Percentiles rank a stretch among this genome's conserved stretches.
Conservation (phyloP, 2,797 vertebrate genomes). For the Chiloscyllium punctatum region DNA sequence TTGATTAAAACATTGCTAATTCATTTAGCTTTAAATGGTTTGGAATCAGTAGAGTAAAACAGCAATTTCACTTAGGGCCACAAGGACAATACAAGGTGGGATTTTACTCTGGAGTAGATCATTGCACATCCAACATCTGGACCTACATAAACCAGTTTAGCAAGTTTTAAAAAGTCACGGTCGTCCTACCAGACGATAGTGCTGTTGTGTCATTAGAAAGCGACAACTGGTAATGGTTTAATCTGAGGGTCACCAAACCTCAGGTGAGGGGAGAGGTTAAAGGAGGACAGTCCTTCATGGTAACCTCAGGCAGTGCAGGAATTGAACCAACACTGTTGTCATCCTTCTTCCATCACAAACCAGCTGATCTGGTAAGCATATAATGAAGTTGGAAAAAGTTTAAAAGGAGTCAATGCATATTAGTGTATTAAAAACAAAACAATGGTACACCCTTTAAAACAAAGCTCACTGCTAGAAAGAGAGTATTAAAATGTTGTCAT, state of each 20-base stretch:
- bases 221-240: too few species aligned
- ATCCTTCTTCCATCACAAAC: too few species aligned
- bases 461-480: not conserved
- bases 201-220: too few species aligned
- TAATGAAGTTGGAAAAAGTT: not conserved
- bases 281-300: too few species aligned
- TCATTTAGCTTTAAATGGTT: not conserved
- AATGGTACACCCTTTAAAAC: not conserved
- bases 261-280: too few species aligned
- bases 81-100: not conserved
- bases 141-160: not conserved
- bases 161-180: too few species aligned
- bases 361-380: not conserved
- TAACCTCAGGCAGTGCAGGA: too few species aligned
- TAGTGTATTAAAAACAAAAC: not conserved
- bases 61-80: not conserved
- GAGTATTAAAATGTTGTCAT: not conserved
- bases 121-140: not conserved
- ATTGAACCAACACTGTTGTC: too few species aligned
- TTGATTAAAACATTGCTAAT: not conserved
- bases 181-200: too few species aligned
- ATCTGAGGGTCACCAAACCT: too few species aligned
- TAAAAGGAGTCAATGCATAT: not conserved
- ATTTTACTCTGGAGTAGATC: not conserved
- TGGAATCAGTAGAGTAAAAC: not conserved